Evolutionary conservation across 2,888 invertebrate species (phyloP).

Genomic region (Plagodis dolabraria): DNA sequence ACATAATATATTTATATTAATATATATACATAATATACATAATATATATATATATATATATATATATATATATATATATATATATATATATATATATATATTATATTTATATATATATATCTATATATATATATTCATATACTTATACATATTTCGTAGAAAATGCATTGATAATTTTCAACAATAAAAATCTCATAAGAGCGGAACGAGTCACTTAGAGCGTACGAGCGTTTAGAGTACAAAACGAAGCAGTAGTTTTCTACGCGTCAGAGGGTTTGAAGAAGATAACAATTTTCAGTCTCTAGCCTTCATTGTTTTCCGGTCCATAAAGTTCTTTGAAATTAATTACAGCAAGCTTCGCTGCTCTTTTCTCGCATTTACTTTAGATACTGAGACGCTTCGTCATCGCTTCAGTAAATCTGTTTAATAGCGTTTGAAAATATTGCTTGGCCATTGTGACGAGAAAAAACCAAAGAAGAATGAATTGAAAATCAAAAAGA

Average conservation of each 20-base stretch:
- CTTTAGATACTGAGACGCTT: constrained; percentile 18
- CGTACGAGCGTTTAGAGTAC: no score
- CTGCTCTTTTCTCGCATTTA: constrained; percentile 16
- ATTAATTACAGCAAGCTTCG: constrained; percentile 23
- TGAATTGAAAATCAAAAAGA: neutral
- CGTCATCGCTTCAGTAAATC: constrained; percentile 12
- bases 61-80: no score
- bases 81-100: no score
- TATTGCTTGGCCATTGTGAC: constrained; percentile 3
- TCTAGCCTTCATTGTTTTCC: constrained; percentile 20
- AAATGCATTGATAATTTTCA: no score
- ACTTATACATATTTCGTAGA: no score
- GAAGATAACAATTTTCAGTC: constrained; percentile 27
- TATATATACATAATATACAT: no score
- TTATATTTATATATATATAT: no score
- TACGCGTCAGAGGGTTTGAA: constrained; percentile 1
- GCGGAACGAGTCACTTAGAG: no score
- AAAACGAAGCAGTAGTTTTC: neutral
- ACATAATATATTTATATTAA: no score
- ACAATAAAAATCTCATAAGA: no score
- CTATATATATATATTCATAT: no score
- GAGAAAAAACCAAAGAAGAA: neutral
- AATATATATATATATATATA: no score
- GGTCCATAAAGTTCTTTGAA: constrained; percentile 25
- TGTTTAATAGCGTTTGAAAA: constrained; percentile 12